These are phyloP conservation scores for Augiades crinisus DNA, from an alignment of 2,888 invertebrate species.

Conservation along the genomic window DNA sequence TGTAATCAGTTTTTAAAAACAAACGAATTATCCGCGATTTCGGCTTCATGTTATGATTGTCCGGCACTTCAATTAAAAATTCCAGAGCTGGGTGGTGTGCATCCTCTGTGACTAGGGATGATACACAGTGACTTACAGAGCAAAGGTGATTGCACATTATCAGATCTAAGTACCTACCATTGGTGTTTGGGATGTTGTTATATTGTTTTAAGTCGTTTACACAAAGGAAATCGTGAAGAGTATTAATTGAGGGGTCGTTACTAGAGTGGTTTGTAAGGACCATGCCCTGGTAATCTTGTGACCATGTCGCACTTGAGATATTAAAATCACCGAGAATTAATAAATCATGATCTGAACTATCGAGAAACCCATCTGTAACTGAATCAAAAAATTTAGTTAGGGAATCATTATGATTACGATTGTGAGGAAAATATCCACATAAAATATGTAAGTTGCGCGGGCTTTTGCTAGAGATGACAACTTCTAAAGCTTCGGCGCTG, in stretches of 20 bases:
- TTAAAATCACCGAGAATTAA: neutral
- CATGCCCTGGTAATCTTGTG: neutral
- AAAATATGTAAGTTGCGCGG: neutral
- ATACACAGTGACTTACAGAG: neutral
- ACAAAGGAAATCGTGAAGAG: neutral
- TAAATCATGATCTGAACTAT: neutral
- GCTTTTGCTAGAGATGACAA: neutral
- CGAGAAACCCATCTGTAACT: neutral
- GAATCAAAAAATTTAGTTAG: neutral
- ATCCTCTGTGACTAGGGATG: neutral
- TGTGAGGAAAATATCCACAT: neutral
- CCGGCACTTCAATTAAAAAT: neutral
- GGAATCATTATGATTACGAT: neutral
- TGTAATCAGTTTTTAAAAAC: neutral
- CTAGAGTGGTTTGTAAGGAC: too few relatives aligned
- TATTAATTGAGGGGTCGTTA: neutral
- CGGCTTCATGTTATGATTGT: neutral
- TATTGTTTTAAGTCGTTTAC: neutral
- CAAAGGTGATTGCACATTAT: neutral
- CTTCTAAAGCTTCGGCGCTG: neutral
- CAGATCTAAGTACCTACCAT: neutral
- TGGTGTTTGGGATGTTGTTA: neutral
- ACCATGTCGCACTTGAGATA: neutral
- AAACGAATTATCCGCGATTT: neutral
- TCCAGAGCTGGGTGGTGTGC: neutral